Conservation (phyloP, 2,888 invertebrate species). For the Tachina grossa region DNA sequence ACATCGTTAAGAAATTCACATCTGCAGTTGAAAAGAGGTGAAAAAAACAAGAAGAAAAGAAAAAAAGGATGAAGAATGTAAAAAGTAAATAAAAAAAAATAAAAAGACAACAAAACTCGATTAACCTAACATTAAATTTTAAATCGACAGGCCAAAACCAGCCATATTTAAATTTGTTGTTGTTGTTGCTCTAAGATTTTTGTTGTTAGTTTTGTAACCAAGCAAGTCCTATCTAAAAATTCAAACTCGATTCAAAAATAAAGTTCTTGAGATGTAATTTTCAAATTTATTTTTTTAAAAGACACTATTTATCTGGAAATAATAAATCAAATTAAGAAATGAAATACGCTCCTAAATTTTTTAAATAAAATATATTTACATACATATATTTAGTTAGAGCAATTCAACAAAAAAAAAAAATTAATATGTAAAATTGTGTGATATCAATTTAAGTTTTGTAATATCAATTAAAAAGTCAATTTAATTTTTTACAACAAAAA, state of each 20-base stretch:
- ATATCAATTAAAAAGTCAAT: too few species aligned
- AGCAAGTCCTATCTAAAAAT: background rate
- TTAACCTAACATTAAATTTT: slow-evolving; percentile 81
- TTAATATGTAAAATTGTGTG: too few species aligned
- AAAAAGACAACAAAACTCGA: slow-evolving; percentile 79
- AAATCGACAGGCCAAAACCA: slow-evolving; percentile 77
- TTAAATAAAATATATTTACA: too few species aligned
- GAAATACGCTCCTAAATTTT: too few species aligned
- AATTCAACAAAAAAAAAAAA: too few species aligned
- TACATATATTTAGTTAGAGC: background rate
- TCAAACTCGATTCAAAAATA: too few species aligned
- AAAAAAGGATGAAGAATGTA: slow-evolving; percentile 2
- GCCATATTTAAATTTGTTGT: slow-evolving; percentile 26
- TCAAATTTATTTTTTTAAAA: too few species aligned
- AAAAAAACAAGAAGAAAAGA: slow-evolving; percentile 10
- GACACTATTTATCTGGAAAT: too few species aligned
- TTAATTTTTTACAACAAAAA: too few species aligned
- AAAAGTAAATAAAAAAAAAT: slow-evolving; percentile 31
- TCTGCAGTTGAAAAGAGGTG: slow-evolving; percentile 64
- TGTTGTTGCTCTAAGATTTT: slow-evolving; percentile 1
- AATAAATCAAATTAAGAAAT: too few species aligned
- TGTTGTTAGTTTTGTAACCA: background rate
- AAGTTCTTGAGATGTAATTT: too few species aligned
- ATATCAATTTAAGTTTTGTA: too few species aligned
- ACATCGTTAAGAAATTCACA: slow-evolving; percentile 55